Base-by-base conservation (phyloP, 2,113 vertebrate species). In the Nerophis ophidion region DNA sequence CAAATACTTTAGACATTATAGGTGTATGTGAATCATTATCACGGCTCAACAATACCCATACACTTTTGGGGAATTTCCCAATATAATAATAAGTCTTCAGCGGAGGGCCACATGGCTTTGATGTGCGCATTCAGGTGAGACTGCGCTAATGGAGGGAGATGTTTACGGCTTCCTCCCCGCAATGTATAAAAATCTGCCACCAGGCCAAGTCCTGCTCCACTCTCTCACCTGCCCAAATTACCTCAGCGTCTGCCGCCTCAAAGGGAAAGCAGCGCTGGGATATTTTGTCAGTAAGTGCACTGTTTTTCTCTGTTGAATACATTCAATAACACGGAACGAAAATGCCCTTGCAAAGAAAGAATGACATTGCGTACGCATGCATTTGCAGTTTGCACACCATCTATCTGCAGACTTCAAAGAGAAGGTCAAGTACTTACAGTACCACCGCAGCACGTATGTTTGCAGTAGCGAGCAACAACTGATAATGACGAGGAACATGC, bases 261-360 rank as follows among this genome's bases (percentile, higher is more conserved):
- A 44, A 44, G 11, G 40, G 10, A 44, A 44, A 11, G 40, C 12
- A 44, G 40, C 40, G 10, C 53, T 55, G 53, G 53, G 35, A 40
- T 55, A 16, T 7, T 38, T 51, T 77, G 73, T 77, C 59, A 0
- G 67, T 64, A 56, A 77, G 68, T 58, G 48, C 57, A 72, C 53
- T 36, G 78, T 61, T 71, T 65, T 70, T 26, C 53, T 59, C 61
- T 66, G 59, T 73, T 45, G 61, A 75, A 85, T 79, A 81, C 79
- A 83, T 84, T 81, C 71, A 75, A 80, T 79, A 77, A 70, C 61
- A 66, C 50, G 44, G 66, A 56, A 16, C 36, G 62, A 52, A 77
- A 72, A 81, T 47, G 81, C 82, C 83, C 83, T 87, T 87, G 79
- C 36, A 34, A 53, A 60, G 70, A 67, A 51, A 60, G 40, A 54